phyloP scores from a whole-genome alignment of 1,140 invertebrate species.

The Achatina immaculata region DNA sequence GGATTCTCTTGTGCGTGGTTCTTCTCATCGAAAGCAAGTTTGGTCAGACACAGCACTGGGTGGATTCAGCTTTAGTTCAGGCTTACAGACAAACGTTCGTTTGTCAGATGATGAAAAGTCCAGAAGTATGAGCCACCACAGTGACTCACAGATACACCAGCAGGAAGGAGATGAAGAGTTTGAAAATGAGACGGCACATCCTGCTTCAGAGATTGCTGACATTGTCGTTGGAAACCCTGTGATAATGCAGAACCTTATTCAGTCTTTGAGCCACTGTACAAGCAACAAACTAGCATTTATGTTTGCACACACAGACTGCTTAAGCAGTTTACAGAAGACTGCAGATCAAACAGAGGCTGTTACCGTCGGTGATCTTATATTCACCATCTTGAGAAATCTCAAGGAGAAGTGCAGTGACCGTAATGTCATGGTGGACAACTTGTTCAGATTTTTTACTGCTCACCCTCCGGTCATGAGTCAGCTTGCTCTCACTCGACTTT shows the following conservation, averaged over 20 bases:
- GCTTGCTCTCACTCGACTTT: slow-evolving; percentile 71
- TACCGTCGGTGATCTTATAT: slow-evolving; percentile 86
- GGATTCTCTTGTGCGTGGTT: background rate
- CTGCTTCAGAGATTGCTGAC: slow-evolving; percentile 52
- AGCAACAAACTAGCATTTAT: slow-evolving; percentile 73
- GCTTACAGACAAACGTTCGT: slow-evolving; percentile 23
- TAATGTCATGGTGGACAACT: slow-evolving; percentile 80
- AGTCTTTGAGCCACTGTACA: slow-evolving; percentile 75
- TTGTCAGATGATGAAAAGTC: slow-evolving; percentile 65
- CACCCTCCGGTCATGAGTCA: slow-evolving; percentile 42
- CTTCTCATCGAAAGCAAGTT: slow-evolving; percentile 23
- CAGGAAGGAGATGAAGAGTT: slow-evolving; percentile 30
- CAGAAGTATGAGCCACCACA: slow-evolving; percentile 24
- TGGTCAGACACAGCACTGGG: slow-evolving; percentile 50
- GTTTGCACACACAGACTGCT: slow-evolving; percentile 58
- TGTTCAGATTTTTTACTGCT: slow-evolving; percentile 81
- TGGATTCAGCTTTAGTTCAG: slow-evolving; percentile 39
- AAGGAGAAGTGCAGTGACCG: slow-evolving; percentile 77
- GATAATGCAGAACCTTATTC: slow-evolving; percentile 86
- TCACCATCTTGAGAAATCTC: slow-evolving; percentile 83
- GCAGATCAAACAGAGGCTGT: slow-evolving; percentile 70
- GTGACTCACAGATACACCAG: slow-evolving; percentile 51
- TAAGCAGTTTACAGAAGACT: slow-evolving; percentile 56
- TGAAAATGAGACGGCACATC: background rate
- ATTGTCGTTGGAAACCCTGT: slow-evolving; percentile 68